Evolutionary conservation across 2,113 vertebrate species (phyloP).

Genomic region (Deroptyus accipitrinus): DNA sequence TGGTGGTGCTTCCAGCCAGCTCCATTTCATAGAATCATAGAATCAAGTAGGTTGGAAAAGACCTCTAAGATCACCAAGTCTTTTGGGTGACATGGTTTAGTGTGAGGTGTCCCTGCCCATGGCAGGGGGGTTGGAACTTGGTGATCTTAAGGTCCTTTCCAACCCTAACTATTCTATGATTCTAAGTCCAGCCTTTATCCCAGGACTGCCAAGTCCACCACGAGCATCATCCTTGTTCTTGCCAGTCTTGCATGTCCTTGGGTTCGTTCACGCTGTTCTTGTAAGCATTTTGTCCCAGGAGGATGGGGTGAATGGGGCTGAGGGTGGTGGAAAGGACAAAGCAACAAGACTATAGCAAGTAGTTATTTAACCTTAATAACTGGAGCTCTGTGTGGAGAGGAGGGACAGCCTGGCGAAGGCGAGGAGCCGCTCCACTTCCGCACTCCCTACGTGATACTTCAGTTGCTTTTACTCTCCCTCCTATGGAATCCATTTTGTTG

Average conservation of each 20-base stretch:
- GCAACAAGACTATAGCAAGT: not conserved
- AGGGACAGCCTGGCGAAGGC: not conserved
- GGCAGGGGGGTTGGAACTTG: too few species aligned
- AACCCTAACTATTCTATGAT: too few species aligned
- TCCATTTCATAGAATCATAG: not conserved
- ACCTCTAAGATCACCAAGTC: not conserved
- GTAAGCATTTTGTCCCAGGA: not conserved
- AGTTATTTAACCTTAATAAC: not conserved
- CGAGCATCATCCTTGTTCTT: rapidly evolving
- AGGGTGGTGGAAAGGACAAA: not conserved
- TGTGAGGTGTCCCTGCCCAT: too few species aligned
- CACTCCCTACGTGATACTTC: constrained; percentile 1
- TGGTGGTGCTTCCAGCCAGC: not conserved
- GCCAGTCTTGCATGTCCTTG: not conserved
- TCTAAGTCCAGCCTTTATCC: not conserved
- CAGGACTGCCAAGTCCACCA: not conserved
- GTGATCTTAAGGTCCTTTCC: too few species aligned
- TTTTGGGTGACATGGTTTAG: too few species aligned
- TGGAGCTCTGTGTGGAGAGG: not conserved
- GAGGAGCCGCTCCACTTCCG: not conserved
- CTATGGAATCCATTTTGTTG: constrained; percentile 22
- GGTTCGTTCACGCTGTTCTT: not conserved
- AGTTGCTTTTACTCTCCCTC: not conserved
- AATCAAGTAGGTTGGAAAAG: not conserved
- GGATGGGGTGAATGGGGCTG: not conserved